Percentiles rank a stretch among this genome's conserved stretches.
Evolutionary conservation across 2,888 invertebrate species (phyloP).

Genomic region (Linyphia triangularis): DNA sequence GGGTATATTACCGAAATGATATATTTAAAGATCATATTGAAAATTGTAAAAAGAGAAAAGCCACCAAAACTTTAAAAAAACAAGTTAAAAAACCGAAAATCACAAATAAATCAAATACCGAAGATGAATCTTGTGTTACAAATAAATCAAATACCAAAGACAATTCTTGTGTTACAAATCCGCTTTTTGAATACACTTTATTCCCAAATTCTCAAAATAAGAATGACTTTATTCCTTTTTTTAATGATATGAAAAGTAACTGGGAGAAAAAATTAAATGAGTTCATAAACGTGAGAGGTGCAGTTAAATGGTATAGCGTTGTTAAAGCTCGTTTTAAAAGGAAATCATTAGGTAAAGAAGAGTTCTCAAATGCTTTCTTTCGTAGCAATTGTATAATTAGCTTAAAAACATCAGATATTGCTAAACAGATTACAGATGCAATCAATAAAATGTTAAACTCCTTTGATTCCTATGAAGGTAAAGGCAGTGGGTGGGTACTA

Average conservation of each 20-base stretch:
- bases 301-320: neutral
- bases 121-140: neutral
- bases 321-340: neutral
- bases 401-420: neutral
- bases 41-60: neutral
- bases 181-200: neutral
- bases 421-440: neutral
- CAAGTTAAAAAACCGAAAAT: neutral
- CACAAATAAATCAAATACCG: too few relatives aligned
- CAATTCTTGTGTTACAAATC: neutral
- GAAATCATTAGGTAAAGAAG: neutral
- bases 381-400: neutral
- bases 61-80: neutral
- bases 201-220: neutral
- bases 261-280: neutral
- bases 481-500: slow-evolving; percentile 7
- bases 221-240: neutral
- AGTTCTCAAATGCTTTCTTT: neutral
- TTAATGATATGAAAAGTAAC: neutral
- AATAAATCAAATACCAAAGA: neutral
- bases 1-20: neutral
- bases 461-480: slow-evolving; percentile 4
- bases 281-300: neutral
- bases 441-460: neutral
- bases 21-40: neutral